These are phyloP conservation scores for Pollenia griseotomentosa DNA, from an alignment of 2,888 invertebrate species.

Conservation along the genomic window DNA sequence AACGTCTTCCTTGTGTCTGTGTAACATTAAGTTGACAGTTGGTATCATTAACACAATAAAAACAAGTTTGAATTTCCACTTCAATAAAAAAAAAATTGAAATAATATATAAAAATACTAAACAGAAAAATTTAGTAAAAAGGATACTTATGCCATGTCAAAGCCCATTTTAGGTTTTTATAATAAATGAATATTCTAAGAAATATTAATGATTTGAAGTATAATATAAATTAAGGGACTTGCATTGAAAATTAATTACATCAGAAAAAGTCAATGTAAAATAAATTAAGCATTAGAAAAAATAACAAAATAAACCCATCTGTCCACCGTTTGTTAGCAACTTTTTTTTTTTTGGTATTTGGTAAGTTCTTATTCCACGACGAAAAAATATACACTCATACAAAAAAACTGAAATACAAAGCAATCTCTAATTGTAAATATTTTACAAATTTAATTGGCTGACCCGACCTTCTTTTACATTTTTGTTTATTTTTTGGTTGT, in stretches of 20 bases:
- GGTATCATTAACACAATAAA: conserved; percentile 52
- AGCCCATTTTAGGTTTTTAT: neutral
- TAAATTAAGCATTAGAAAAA: neutral
- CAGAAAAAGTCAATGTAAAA: neutral
- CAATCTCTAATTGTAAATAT: conserved; percentile 6
- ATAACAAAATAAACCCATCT: neutral
- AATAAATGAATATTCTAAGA: conserved; percentile 49
- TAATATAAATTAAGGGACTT: conserved; percentile 19
- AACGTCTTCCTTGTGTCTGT: conserved; percentile 36
- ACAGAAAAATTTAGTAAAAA: neutral
- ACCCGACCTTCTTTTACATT: conserved; percentile 1
- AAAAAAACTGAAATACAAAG: neutral
- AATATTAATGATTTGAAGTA: conserved; percentile 49
- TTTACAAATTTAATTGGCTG: conserved; percentile 37
- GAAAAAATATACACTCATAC: neutral
- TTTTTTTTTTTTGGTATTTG: too few species aligned
- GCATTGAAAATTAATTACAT: conserved; percentile 50
- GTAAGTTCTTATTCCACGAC: neutral
- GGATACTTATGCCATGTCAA: neutral
- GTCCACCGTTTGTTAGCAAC: too few species aligned
- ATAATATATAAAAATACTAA: neutral
- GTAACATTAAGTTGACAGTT: conserved; percentile 46
- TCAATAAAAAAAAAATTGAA: neutral
- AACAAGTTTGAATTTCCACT: conserved; percentile 17
- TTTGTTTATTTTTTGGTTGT: conserved; percentile 7